Evolutionary conservation across 2,113 vertebrate species (phyloP).

Genomic region (Maccullochella peelii): DNA sequence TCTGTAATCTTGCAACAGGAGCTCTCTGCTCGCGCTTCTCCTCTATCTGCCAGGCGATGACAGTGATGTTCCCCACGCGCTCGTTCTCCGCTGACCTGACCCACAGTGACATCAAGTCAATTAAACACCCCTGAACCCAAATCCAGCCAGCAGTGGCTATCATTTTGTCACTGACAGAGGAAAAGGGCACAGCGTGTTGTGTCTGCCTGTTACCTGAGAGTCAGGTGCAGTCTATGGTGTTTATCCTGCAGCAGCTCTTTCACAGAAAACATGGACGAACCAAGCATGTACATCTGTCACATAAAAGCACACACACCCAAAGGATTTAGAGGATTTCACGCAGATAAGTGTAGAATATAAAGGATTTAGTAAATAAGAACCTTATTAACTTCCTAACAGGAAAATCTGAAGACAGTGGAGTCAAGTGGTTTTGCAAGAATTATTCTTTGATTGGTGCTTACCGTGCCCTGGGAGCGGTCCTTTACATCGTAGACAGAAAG

Average conservation of each 20-base stretch:
- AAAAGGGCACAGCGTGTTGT: background rate
- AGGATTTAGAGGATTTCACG: slow-evolving; percentile 20
- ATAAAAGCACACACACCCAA: background rate
- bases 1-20: slow-evolving; percentile 87
- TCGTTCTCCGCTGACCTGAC: slow-evolving; percentile 94
- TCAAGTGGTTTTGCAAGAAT: background rate
- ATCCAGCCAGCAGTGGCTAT: background rate
- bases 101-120: slow-evolving; percentile 2
- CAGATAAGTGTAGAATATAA: background rate
- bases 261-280: slow-evolving; percentile 92
- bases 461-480: slow-evolving; percentile 98
- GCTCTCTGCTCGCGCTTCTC: slow-evolving; percentile 92
- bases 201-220: slow-evolving; percentile 87
- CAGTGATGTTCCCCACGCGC: slow-evolving; percentile 94
- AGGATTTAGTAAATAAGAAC: background rate
- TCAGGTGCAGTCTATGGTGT: slow-evolving; percentile 93
- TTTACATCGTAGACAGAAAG: slow-evolving; percentile 98
- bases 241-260: slow-evolving; percentile 96
- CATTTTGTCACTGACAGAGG: background rate
- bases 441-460: slow-evolving; percentile 73
- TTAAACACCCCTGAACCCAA: background rate
- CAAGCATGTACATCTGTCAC: slow-evolving; percentile 96
- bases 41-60: slow-evolving; percentile 98
- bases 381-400: background rate
- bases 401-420: background rate